phyloP scores from a whole-genome alignment of 2,113 vertebrate genomes.

The Cyanoramphus novaezelandiae region DNA sequence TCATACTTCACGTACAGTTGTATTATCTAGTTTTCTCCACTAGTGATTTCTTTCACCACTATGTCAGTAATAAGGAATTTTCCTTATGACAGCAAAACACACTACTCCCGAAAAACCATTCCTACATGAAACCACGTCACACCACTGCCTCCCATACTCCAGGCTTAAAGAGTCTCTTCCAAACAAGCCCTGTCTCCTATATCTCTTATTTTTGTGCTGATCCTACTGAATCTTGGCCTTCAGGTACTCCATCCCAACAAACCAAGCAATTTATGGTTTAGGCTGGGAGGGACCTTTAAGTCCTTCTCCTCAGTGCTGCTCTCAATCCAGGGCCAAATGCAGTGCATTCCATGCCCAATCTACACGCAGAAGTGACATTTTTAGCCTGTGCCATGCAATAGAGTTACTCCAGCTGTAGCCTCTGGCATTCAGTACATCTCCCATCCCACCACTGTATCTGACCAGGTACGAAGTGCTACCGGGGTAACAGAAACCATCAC shows the following conservation, averaged over 20 bases:
- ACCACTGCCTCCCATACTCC: neutral
- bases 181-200: neutral
- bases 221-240: neutral
- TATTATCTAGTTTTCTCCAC: neutral
- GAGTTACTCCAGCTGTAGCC: neutral
- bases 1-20: neutral
- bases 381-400: neutral
- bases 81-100: neutral
- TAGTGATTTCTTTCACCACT: neutral
- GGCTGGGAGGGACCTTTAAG: neutral
- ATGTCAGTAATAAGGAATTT: slow-evolving; percentile 15
- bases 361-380: neutral
- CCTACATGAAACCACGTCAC: neutral
- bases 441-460: neutral
- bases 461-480: neutral
- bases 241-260: neutral
- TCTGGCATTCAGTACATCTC: neutral
- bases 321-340: neutral
- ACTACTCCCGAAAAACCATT: neutral
- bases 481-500: neutral
- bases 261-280: neutral
- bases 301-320: neutral
- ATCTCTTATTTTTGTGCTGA: neutral
- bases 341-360: neutral
- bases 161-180: neutral